Evolutionary conservation across 2,888 invertebrate species (phyloP).

Genomic region (Ophion ventricosus): DNA sequence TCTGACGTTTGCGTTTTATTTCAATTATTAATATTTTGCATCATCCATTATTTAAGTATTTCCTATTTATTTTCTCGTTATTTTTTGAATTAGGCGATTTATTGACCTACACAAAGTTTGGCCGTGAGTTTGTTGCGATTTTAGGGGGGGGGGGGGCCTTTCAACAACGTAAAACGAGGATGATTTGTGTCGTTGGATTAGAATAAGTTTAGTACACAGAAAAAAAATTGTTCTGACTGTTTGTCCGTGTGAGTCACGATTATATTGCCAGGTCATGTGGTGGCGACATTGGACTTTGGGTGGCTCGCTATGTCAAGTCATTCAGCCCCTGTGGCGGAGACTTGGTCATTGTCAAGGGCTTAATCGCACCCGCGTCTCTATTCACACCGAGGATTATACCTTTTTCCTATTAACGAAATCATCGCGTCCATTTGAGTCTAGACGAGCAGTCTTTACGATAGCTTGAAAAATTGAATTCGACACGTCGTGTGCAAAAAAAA

Average conservation of each 20-base stretch:
- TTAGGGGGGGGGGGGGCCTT: no score
- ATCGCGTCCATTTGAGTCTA: not conserved
- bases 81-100: no score
- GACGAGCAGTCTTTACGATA: not conserved
- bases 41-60: no score
- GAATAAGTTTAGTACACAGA: no score
- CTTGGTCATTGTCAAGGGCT: not conserved
- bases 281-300: not conserved
- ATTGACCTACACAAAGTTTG: no score
- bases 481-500: not conserved
- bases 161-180: no score
- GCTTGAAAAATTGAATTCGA: not conserved
- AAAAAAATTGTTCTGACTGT: not conserved
- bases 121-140: no score
- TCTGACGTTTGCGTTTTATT: no score
- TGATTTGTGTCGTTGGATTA: no score
- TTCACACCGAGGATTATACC: not conserved
- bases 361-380: not conserved
- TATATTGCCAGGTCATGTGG: not conserved
- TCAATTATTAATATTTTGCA: no score
- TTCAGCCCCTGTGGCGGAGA: not conserved
- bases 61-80: no score
- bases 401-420: not conserved
- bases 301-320: not conserved
- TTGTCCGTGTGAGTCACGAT: slow-evolving; percentile 6